Percentiles rank a stretch among this genome's conserved stretches.
Conservation (phyloP, 2,888 invertebrate species). For the Eucera pruinosa region DNA sequence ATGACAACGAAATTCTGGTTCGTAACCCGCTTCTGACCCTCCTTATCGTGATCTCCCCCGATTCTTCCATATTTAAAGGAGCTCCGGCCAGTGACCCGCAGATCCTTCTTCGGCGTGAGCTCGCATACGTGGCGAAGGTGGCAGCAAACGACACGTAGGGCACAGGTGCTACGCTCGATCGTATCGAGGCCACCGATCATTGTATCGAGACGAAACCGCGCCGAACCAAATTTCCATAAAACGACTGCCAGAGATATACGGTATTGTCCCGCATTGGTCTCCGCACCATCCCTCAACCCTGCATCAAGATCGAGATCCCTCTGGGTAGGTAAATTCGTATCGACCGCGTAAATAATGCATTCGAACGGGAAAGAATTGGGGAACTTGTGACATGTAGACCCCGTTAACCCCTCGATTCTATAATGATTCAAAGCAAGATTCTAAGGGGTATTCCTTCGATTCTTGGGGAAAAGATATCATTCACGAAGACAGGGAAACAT, state of each 20-base stretch:
- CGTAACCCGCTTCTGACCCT: constrained; percentile 78
- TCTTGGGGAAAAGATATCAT: too few relatives aligned
- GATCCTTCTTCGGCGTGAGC: constrained; percentile 38
- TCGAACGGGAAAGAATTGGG: constrained; percentile 42
- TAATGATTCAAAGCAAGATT: too few relatives aligned
- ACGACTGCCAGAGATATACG: constrained; percentile 73
- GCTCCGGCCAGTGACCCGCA: constrained; percentile 78
- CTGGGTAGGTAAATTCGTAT: constrained; percentile 67
- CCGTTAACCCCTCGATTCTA: not conserved
- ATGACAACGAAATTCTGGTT: constrained; percentile 82
- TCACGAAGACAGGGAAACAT: too few relatives aligned
- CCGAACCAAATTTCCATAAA: constrained; percentile 83
- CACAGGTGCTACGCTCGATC: constrained; percentile 81
- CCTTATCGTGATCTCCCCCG: constrained; percentile 81
- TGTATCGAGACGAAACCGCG: constrained; percentile 78
- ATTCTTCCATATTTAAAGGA: constrained; percentile 83
- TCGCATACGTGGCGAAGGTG: constrained; percentile 54
- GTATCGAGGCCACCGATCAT: constrained; percentile 82
- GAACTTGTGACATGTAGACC: constrained; percentile 7
- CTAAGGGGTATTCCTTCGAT: too few relatives aligned
- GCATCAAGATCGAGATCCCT: constrained; percentile 73
- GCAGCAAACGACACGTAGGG: constrained; percentile 77
- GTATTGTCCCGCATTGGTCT: constrained; percentile 68
- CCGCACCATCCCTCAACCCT: constrained; percentile 68
- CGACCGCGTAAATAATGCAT: constrained; percentile 77